These are phyloP conservation scores for Malacoctenus gilli DNA, from an alignment of 2,797 vertebrate genomes.

Conservation along the genomic window DNA sequence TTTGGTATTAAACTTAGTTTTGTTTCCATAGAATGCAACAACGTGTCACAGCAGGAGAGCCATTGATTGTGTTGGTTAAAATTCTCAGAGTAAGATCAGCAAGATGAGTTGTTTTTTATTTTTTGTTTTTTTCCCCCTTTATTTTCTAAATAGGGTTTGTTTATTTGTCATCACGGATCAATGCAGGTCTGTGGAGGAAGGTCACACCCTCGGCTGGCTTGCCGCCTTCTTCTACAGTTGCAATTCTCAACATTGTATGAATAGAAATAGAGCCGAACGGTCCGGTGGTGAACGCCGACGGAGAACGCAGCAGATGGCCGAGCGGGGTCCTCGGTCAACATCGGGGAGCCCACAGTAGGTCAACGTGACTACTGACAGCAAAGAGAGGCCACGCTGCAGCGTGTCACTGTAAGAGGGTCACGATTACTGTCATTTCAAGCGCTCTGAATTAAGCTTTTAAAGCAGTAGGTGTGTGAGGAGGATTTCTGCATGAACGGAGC, in stretches of 20 bases:
- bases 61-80: not conserved
- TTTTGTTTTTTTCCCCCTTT: too few relatives aligned
- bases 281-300: conserved; percentile 34
- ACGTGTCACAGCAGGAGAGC: not conserved
- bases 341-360: conserved; percentile 10
- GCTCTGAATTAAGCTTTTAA: not conserved
- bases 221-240: conserved; percentile 56
- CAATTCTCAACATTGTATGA: conserved; percentile 49
- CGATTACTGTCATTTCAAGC: conserved; percentile 23
- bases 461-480: conserved; percentile 1
- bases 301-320: conserved; percentile 22
- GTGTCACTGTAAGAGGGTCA: conserved; percentile 16
- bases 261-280: conserved; percentile 37
- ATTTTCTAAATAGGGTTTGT: conserved; percentile 4
- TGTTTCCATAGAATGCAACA: not conserved
- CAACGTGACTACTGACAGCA: too few relatives aligned
- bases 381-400: conserved; percentile 4
- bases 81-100: too few relatives aligned
- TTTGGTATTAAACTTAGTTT: not conserved
- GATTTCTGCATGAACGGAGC: not conserved
- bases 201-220: conserved; percentile 51
- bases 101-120: too few relatives aligned
- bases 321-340: conserved; percentile 31
- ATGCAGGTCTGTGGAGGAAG: conserved; percentile 44
- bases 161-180: conserved; percentile 25